Conservation (phyloP, 2,797 vertebrate genomes). For the Sibirionetta formosa region DNA sequence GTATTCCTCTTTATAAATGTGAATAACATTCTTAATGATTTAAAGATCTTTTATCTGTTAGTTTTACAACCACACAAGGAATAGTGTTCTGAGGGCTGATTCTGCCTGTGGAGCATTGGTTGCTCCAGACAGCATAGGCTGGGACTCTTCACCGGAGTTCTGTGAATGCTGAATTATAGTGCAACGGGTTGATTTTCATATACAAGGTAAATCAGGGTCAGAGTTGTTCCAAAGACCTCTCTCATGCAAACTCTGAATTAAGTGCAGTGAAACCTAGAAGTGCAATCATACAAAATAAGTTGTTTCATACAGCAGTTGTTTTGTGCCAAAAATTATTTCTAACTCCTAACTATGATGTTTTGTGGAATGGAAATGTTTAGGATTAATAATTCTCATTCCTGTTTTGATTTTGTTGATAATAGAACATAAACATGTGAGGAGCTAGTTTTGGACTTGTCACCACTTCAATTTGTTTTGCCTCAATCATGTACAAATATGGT, state of each 20-base stretch:
- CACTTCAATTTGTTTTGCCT: neutral
- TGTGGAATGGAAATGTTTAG: neutral
- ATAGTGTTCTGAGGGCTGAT: neutral
- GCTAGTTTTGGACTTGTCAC: neutral
- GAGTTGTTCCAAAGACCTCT: neutral
- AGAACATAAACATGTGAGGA: accelerated
- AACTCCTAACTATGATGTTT: neutral
- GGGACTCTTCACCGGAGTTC: neutral
- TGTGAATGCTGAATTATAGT: neutral
- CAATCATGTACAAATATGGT: neutral
- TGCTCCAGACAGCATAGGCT: neutral
- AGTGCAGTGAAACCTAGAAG: neutral
- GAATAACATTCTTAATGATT: neutral
- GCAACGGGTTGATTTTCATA: neutral
- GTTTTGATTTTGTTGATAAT: neutral
- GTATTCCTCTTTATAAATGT: neutral
- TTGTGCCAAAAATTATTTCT: neutral
- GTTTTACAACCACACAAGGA: neutral
- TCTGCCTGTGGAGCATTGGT: neutral
- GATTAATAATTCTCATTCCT: neutral
- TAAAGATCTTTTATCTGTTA: neutral
- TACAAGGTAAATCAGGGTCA: neutral
- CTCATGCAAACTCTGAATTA: neutral
- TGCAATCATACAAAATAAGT: neutral
- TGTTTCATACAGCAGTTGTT: neutral